Percentiles rank a stretch among this genome's conserved stretches.
Conservation (phyloP, 2,888 invertebrate species). For the Beris morrisii region DNA sequence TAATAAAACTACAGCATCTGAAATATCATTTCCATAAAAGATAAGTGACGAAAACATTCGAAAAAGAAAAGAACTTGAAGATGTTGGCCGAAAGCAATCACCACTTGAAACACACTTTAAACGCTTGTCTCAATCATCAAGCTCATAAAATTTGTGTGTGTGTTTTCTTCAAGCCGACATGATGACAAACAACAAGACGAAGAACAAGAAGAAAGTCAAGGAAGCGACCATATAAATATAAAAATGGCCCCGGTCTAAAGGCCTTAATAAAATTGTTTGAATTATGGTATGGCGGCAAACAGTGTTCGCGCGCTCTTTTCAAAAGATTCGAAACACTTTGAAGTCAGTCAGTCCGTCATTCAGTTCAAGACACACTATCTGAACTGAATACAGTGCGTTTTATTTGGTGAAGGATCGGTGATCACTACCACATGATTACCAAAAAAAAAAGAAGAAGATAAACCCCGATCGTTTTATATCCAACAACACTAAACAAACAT, state of each 20-base stretch:
- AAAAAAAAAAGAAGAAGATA: too few species aligned
- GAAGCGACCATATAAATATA: too few species aligned
- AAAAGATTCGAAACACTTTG: slow-evolving; percentile 19
- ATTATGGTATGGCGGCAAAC: slow-evolving; percentile 23
- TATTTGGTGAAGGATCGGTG: too few species aligned
- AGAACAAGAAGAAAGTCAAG: too few species aligned
- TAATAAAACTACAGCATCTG: slow-evolving; percentile 2
- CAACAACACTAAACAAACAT: too few species aligned
- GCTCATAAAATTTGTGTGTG: slow-evolving; percentile 17
- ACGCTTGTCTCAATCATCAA: slow-evolving; percentile 22
- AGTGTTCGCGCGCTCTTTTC: neutral
- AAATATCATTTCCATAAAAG: slow-evolving; percentile 16
- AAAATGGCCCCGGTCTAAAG: neutral
- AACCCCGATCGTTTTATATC: too few species aligned
- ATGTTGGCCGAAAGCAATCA: slow-evolving; percentile 7
- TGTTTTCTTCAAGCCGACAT: too few species aligned
- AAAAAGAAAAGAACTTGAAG: slow-evolving; percentile 14
- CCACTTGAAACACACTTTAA: slow-evolving; percentile 17
- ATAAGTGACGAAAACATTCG: neutral
- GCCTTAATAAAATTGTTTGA: slow-evolving; percentile 23
- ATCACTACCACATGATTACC: too few species aligned
- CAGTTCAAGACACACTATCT: slow-evolving; percentile 6
- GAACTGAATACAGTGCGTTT: too few species aligned
- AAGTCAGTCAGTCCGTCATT: slow-evolving; percentile 25
- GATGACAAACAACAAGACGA: too few species aligned